These are phyloP conservation scores for Microtus oregoni DNA, from an alignment of 2,113 vertebrate genomes.

Conservation along the genomic window DNA sequence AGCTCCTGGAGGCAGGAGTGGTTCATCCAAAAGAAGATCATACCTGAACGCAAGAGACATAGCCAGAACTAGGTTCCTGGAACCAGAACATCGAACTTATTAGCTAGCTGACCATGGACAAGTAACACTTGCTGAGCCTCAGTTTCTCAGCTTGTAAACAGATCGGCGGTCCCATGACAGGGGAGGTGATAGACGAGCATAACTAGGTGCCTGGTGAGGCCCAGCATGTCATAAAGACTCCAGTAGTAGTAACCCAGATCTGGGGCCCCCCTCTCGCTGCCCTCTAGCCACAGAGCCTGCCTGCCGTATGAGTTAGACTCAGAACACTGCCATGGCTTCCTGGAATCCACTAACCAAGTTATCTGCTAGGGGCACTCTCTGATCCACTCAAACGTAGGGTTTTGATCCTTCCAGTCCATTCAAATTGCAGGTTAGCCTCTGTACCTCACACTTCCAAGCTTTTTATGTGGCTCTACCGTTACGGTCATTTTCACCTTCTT, in stretches of 20 bases:
- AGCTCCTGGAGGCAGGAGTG: no score
- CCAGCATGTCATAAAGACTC: background rate
- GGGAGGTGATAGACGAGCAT: background rate
- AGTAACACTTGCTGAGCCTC: background rate
- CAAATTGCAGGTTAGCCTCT: background rate
- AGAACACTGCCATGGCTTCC: background rate
- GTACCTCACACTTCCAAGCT: background rate
- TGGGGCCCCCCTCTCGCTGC: background rate
- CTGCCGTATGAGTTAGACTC: background rate
- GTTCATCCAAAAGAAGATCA: background rate
- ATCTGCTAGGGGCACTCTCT: background rate
- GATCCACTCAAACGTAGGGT: background rate
- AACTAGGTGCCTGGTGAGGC: background rate
- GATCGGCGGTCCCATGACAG: background rate
- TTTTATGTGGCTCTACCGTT: background rate
- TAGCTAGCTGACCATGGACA: no score
- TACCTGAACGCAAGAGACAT: fast-evolving
- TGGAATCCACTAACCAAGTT: background rate
- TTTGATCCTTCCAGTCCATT: background rate
- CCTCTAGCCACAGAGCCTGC: background rate
- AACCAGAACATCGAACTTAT: background rate
- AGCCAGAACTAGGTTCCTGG: background rate
- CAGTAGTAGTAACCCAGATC: fast-evolving
- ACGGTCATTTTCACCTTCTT: background rate
- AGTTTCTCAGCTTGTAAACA: background rate